Conservation (phyloP, 2,113 vertebrate species). For the Micronycteris hirsuta region DNA sequence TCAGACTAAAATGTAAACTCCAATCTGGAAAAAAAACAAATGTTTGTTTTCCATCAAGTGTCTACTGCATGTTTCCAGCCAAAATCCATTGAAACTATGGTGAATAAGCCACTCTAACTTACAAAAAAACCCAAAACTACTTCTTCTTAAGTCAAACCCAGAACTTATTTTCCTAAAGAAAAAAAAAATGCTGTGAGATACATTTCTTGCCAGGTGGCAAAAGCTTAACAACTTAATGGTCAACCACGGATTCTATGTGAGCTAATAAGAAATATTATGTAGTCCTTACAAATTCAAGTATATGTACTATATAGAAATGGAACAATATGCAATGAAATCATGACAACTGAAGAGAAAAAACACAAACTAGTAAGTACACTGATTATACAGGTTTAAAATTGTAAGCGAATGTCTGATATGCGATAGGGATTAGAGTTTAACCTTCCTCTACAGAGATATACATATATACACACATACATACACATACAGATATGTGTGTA, state of each 20-base stretch:
- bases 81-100: background rate
- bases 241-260: background rate
- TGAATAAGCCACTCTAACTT: background rate
- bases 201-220: background rate
- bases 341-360: background rate
- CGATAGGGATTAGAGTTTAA: background rate
- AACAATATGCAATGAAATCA: background rate
- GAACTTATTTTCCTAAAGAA: background rate
- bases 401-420: background rate
- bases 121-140: background rate
- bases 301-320: background rate
- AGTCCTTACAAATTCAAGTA: background rate
- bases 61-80: background rate
- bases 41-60: constrained; percentile 4
- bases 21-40: background rate
- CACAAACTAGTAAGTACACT: background rate
- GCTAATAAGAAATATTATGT: background rate
- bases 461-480: background rate
- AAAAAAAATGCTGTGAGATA: background rate
- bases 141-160: background rate
- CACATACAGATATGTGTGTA: background rate
- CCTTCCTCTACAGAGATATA: background rate
- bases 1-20: background rate
- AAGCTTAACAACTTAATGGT: background rate
- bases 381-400: background rate